These are phyloP conservation scores for Octomys mimax DNA, from an alignment of 2,797 vertebrate genomes.

Conservation along the genomic window DNA sequence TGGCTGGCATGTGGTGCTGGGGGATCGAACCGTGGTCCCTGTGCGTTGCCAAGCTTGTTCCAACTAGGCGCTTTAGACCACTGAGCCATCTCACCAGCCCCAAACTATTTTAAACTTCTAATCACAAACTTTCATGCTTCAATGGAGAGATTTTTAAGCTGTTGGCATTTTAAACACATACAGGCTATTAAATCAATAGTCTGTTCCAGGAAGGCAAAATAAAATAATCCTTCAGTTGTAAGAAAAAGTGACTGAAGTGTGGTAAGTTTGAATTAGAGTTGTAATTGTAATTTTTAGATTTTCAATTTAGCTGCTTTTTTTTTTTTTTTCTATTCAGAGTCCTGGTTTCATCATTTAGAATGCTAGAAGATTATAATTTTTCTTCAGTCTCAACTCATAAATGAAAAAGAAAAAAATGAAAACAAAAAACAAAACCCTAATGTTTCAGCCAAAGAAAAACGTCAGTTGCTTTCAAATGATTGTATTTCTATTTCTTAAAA, in stretches of 20 bases:
- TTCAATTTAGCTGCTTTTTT: not conserved
- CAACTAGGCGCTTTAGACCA: too few relatives aligned
- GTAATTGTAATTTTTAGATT: not conserved
- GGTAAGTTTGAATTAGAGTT: slow-evolving; percentile 27
- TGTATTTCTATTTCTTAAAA: slow-evolving; percentile 46
- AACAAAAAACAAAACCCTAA: not conserved
- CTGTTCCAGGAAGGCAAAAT: not conserved
- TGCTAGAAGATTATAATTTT: not conserved
- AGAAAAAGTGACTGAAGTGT: not conserved
- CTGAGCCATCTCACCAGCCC: too few relatives aligned
- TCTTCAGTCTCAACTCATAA: not conserved
- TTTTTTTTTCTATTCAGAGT: not conserved
- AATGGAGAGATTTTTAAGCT: slow-evolving; percentile 27
- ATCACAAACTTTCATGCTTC: not conserved
- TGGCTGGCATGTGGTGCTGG: too few relatives aligned
- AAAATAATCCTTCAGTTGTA: slow-evolving; percentile 2
- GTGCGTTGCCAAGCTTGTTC: too few relatives aligned
- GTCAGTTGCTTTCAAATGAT: slow-evolving; percentile 2
- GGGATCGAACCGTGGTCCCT: too few relatives aligned
- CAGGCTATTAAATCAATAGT: not conserved
- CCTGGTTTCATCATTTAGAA: not conserved
- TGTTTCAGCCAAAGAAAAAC: slow-evolving; percentile 12
- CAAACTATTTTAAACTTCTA: slow-evolving; percentile 34
- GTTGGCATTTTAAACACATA: not conserved
- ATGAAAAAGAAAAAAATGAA: not conserved